Percentiles rank a stretch among this genome's conserved stretches.
phyloP scores from a whole-genome alignment of 2,113 vertebrate species.

The Plestiodon gilberti region DNA sequence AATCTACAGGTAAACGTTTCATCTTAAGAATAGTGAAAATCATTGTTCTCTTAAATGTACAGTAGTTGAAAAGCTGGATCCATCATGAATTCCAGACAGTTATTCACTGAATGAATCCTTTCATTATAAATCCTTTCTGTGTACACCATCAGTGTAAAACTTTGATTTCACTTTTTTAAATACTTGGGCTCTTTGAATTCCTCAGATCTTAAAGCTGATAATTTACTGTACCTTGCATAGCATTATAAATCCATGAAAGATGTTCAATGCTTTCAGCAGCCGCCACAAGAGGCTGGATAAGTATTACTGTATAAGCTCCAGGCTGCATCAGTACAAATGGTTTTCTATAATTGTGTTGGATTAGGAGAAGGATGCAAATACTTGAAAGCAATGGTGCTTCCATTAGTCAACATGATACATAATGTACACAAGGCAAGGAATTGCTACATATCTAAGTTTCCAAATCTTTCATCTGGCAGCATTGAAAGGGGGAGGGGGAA shows the following conservation, averaged over 20 bases:
- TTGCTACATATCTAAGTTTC: not conserved
- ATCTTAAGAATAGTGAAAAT: not conserved
- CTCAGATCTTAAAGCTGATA: not conserved
- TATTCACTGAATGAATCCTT: not conserved
- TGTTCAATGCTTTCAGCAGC: not conserved
- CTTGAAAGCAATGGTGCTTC: not conserved
- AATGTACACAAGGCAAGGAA: not conserved
- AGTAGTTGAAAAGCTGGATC: too few species aligned
- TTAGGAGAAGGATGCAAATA: not conserved
- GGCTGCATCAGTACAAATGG: not conserved
- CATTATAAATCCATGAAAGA: not conserved
- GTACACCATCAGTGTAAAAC: not conserved
- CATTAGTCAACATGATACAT: not conserved
- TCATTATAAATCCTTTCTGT: too few species aligned
- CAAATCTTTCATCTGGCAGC: not conserved
- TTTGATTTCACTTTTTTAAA: not conserved
- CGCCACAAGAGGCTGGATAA: not conserved
- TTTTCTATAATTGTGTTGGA: not conserved
- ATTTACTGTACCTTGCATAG: not conserved
- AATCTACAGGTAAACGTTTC: not conserved
- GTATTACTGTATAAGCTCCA: too few species aligned
- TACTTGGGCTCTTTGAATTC: not conserved
- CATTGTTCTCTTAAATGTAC: not conserved
- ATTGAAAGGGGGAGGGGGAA: not conserved
- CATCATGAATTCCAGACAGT: not conserved